Percentiles rank a stretch among this genome's conserved stretches.
These are phyloP conservation scores for Trachops cirrhosus DNA, from an alignment of 2,797 vertebrate genomes.

Conservation along the genomic window DNA sequence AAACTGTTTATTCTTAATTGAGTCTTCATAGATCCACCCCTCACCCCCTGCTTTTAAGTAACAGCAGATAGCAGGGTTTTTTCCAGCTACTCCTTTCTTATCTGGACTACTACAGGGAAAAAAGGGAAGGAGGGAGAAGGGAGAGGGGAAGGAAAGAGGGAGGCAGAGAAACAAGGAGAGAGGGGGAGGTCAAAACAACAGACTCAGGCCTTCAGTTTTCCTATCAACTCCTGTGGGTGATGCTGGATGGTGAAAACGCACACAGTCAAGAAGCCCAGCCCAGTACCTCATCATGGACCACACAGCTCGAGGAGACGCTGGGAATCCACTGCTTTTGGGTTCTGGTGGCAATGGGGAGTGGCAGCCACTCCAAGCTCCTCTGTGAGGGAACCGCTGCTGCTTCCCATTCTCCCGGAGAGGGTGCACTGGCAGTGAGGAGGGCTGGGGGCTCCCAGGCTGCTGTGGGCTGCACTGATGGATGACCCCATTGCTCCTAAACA, in stretches of 20 bases:
- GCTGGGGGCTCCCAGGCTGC: background rate
- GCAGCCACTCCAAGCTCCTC: conserved; percentile 78
- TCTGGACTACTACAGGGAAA: background rate
- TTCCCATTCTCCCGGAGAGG: conserved; percentile 74
- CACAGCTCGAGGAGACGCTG: conserved; percentile 63
- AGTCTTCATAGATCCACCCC: background rate
- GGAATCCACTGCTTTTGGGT: conserved; percentile 59
- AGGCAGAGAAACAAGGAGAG: background rate
- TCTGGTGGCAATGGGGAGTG: background rate
- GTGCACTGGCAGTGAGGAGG: background rate
- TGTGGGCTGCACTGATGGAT: background rate
- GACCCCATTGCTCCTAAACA: conserved; percentile 72
- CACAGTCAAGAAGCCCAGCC: no score
- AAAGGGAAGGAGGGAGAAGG: background rate
- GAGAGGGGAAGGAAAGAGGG: background rate
- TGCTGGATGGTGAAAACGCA: fast-evolving
- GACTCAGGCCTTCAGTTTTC: background rate
- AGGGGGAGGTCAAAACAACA: background rate
- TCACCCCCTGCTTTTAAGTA: background rate
- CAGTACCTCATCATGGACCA: conserved; percentile 80
- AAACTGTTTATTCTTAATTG: background rate
- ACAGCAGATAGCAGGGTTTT: background rate
- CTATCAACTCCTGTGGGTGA: background rate
- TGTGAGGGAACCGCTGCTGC: conserved; percentile 73
- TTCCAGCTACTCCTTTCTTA: background rate